Percentiles rank a stretch among this genome's conserved stretches.
phyloP scores from a whole-genome alignment of 2,113 vertebrate species.

The Coptodon bakossiorum region DNA sequence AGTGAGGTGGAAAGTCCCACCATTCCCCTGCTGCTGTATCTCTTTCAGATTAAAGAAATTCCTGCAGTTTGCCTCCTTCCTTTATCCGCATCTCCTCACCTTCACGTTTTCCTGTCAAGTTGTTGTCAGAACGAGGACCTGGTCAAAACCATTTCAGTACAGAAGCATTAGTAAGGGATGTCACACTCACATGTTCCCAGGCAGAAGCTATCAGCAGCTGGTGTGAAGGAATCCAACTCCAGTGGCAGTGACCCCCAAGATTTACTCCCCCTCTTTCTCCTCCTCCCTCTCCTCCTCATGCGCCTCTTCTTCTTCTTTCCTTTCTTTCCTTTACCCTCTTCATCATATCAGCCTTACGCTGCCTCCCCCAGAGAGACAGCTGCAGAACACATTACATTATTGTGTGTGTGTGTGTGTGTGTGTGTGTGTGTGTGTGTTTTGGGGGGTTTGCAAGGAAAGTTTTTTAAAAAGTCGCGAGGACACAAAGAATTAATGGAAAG shows the following conservation, averaged over 20 bases:
- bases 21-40: conserved; percentile 10
- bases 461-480: background rate
- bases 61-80: background rate
- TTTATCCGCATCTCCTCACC: background rate
- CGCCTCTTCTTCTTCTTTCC: background rate
- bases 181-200: conserved; percentile 6
- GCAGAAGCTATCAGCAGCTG: conserved; percentile 45
- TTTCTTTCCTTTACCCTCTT: conserved; percentile 33
- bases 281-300: background rate
- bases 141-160: background rate
- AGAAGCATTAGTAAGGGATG: background rate
- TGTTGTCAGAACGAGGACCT: background rate
- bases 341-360: conserved; percentile 36
- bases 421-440: background rate
- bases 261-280: background rate
- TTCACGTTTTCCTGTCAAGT: background rate
- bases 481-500: background rate
- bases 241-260: conserved; percentile 19
- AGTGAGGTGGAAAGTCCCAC: conserved; percentile 21
- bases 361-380: conserved; percentile 48
- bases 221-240: conserved; percentile 58
- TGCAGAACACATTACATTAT: conserved; percentile 56
- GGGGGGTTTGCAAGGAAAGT: background rate
- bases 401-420: background rate
- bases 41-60: conserved; percentile 10